These are phyloP conservation scores for Mycteria americana DNA, from an alignment of 2,797 vertebrate genomes.

Conservation along the genomic window DNA sequence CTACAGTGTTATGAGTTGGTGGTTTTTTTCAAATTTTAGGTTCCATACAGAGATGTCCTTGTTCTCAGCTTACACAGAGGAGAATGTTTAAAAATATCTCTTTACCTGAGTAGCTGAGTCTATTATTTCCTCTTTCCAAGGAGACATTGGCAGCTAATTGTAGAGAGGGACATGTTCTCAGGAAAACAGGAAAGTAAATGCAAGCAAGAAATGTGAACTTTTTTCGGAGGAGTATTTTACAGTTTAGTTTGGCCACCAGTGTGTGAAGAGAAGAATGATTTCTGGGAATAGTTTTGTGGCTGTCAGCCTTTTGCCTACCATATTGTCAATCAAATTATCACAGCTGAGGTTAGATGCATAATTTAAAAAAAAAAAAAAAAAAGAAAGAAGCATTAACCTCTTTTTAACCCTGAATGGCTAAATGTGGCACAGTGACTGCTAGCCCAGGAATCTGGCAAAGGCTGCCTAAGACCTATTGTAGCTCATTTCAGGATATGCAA, in stretches of 20 bases:
- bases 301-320: conserved; percentile 8
- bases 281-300: conserved; percentile 47
- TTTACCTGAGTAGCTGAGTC: conserved; percentile 59
- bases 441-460: not conserved
- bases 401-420: not conserved
- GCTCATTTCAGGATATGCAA: not conserved
- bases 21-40: not conserved
- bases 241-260: conserved; percentile 36
- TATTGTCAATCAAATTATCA: conserved; percentile 50
- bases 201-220: conserved; percentile 30
- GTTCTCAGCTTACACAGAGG: conserved; percentile 38
- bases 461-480: not conserved
- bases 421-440: not conserved
- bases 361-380: not conserved
- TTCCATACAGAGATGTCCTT: conserved; percentile 56
- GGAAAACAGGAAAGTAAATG: conserved; percentile 36
- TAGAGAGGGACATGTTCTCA: conserved; percentile 17
- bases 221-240: not conserved
- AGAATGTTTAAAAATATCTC: conserved; percentile 60
- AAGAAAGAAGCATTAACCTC: not conserved
- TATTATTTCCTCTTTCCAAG: conserved; percentile 42
- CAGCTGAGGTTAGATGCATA: not conserved
- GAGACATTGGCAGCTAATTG: conserved; percentile 34
- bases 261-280: conserved; percentile 36
- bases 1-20: not conserved